Evolutionary conservation across 2,888 invertebrate genomes (phyloP).

Genomic region (Polietes domitor): DNA sequence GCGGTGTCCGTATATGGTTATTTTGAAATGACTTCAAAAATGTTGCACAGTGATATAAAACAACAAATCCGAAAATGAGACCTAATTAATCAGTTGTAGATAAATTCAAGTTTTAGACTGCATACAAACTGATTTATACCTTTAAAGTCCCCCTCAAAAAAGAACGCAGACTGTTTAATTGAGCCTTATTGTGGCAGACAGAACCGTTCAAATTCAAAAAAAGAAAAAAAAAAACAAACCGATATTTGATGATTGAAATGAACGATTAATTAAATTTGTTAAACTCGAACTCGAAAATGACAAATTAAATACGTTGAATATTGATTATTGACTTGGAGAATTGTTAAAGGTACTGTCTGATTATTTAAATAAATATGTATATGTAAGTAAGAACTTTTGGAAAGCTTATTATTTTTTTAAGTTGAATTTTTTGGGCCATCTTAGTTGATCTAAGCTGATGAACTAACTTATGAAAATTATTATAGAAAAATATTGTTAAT

Average conservation of each 20-base stretch:
- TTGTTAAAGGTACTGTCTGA: neutral
- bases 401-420: neutral
- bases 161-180: too few relatives aligned
- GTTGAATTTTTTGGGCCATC: too few relatives aligned
- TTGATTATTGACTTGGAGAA: neutral
- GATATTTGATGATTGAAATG: neutral
- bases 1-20: too few relatives aligned
- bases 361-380: neutral
- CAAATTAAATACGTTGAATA: neutral
- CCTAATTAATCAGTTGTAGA: too few relatives aligned
- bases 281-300: neutral
- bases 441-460: neutral
- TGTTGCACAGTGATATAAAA: too few relatives aligned
- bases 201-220: neutral
- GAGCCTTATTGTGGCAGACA: too few relatives aligned
- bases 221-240: neutral
- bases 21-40: too few relatives aligned
- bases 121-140: too few relatives aligned
- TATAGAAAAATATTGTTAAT: slow-evolving; percentile 1
- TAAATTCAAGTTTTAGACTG: too few relatives aligned
- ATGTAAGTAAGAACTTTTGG: neutral
- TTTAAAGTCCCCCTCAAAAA: too few relatives aligned
- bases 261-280: neutral
- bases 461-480: neutral
- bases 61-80: too few relatives aligned